Conservation (phyloP, 2,113 vertebrate species). For the Manacus vitellinus region DNA sequence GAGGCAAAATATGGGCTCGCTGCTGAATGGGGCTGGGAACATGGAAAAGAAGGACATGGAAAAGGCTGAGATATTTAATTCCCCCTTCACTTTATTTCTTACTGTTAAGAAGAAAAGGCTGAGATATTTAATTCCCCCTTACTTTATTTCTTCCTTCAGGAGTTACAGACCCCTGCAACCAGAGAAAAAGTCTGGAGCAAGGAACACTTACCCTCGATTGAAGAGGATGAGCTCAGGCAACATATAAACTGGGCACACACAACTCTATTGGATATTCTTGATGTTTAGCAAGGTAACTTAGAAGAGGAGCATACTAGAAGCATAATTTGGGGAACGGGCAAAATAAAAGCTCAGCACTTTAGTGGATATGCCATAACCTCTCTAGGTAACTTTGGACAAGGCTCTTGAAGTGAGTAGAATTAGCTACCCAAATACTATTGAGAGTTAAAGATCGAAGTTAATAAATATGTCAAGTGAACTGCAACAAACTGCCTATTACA, state of each 20-base stretch:
- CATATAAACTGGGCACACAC: not conserved
- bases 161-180: not conserved
- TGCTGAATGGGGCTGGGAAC: not conserved
- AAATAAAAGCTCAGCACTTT: not conserved
- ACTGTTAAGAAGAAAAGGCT: not conserved
- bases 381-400: not conserved
- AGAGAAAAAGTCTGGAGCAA: not conserved
- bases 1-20: not conserved
- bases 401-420: not conserved
- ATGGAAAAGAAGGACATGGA: not conserved
- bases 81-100: not conserved
- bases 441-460: not conserved
- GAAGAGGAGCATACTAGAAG: not conserved
- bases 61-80: not conserved
- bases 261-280: not conserved
- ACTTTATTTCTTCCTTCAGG: not conserved
- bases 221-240: not conserved
- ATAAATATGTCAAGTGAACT: not conserved
- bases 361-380: rapidly evolving
- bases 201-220: not conserved
- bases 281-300: not conserved
- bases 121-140: not conserved
- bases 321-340: not conserved
- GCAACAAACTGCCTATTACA: not conserved
- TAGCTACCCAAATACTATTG: not conserved